A percentile compares a stretch with the other conserved stretches of the same genome.
phyloP scores from a whole-genome alignment of 2,888 invertebrate genomes.

The Liopterus haemorrhoidalis region DNA sequence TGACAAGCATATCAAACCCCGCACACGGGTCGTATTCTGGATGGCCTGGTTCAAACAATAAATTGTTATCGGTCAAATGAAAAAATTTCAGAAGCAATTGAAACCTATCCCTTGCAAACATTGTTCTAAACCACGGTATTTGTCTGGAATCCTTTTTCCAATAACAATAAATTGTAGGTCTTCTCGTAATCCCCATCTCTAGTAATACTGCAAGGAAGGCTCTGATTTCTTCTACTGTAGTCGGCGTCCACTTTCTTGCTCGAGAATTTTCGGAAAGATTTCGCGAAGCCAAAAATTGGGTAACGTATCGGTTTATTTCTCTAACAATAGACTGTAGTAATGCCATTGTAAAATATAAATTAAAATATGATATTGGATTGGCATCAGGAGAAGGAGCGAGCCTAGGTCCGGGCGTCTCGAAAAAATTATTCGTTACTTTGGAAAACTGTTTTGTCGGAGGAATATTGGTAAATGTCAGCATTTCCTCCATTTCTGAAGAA shows the following conservation, averaged over 20 bases:
- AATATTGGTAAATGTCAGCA: too few relatives aligned
- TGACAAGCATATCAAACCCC: conserved; percentile 30
- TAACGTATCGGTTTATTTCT: conserved; percentile 31
- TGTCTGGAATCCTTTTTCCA: conserved; percentile 28
- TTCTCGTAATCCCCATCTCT: conserved; percentile 27
- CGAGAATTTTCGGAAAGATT: conserved; percentile 17
- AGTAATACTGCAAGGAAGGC: conserved; percentile 28
- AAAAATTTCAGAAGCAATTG: conserved; percentile 25
- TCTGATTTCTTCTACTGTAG: conserved; percentile 27
- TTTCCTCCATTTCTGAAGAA: too few relatives aligned
- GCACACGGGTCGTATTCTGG: conserved; percentile 31
- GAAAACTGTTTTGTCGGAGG: too few relatives aligned
- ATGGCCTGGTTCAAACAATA: conserved; percentile 25
- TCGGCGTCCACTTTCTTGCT: conserved; percentile 25
- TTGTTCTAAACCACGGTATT: conserved; percentile 31
- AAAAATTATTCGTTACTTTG: too few relatives aligned
- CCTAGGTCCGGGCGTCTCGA: too few relatives aligned
- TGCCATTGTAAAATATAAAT: conserved; percentile 27
- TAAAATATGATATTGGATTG: too few relatives aligned
- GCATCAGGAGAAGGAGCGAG: too few relatives aligned
- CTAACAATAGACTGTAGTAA: conserved; percentile 20
- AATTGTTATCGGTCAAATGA: conserved; percentile 20
- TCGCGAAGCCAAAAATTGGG: conserved; percentile 25
- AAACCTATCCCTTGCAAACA: conserved; percentile 31
- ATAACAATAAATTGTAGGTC: conserved; percentile 27